Conservation (phyloP, 2,113 vertebrate species). For the Aptenodytes patagonicus region DNA sequence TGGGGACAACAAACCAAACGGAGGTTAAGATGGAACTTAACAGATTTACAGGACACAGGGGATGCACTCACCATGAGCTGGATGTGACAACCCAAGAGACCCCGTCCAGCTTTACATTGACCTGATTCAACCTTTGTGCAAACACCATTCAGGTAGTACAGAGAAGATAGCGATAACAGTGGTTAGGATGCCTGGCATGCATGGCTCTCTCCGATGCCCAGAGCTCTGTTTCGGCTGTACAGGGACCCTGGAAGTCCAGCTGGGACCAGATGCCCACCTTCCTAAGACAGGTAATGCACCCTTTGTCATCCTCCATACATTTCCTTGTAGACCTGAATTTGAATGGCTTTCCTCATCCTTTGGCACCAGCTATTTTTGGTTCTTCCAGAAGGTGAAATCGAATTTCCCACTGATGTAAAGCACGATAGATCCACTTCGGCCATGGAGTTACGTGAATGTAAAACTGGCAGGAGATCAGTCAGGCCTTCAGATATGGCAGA, state of each 20-base stretch:
- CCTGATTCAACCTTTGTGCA: neutral
- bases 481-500: neutral
- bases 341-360: neutral
- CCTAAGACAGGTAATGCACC: neutral
- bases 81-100: neutral
- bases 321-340: neutral
- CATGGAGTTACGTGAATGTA: neutral
- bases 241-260: neutral
- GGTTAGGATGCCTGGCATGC: neutral
- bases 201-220: no score
- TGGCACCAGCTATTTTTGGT: neutral
- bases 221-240: neutral
- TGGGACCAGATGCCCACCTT: neutral
- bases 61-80: neutral
- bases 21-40: neutral
- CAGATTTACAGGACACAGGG: neutral
- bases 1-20: neutral
- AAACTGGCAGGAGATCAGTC: neutral
- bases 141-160: neutral
- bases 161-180: accelerated
- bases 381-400: neutral
- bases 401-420: neutral
- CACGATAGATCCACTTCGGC: neutral
- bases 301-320: neutral
- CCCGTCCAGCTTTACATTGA: neutral